Percentiles rank a stretch among this genome's conserved stretches.
Conservation (phyloP, 2,113 vertebrate genomes). For the Labeo rohita region DNA sequence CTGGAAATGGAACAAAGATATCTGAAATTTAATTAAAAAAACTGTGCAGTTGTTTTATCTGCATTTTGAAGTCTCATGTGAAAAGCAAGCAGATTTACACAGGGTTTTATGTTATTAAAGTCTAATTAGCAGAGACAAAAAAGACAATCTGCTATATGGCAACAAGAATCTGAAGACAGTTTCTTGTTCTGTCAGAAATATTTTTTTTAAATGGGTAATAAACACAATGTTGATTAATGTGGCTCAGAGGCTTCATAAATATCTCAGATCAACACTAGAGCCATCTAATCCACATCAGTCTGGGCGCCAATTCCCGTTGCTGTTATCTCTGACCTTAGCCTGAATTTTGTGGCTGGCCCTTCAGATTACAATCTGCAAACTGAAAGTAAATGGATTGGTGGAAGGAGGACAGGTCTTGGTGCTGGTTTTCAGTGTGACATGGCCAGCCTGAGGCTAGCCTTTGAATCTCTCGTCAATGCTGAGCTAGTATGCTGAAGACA, state of each 20-base stretch:
- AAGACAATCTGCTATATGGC: background rate
- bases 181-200: background rate
- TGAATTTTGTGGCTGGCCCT: slow-evolving; percentile 9
- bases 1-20: background rate
- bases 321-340: background rate
- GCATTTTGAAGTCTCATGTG: background rate
- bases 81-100: slow-evolving; percentile 1
- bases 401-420: slow-evolving; percentile 48
- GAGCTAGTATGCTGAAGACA: slow-evolving; percentile 63
- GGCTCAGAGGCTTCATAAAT: background rate
- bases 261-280: slow-evolving; percentile 11
- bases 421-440: slow-evolving; percentile 61
- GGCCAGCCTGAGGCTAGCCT: slow-evolving; percentile 62
- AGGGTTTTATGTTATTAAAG: background rate
- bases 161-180: background rate
- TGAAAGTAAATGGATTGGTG: slow-evolving; percentile 60
- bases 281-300: slow-evolving; percentile 11
- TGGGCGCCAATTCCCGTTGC: background rate
- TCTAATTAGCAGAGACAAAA: background rate
- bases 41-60: background rate
- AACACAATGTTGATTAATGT: background rate
- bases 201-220: background rate
- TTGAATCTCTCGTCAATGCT: slow-evolving; percentile 72
- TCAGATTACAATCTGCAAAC: slow-evolving; percentile 61
- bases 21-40: background rate